These are phyloP conservation scores for Grantiella picta DNA, from an alignment of 2,113 vertebrate genomes.

Conservation along the genomic window DNA sequence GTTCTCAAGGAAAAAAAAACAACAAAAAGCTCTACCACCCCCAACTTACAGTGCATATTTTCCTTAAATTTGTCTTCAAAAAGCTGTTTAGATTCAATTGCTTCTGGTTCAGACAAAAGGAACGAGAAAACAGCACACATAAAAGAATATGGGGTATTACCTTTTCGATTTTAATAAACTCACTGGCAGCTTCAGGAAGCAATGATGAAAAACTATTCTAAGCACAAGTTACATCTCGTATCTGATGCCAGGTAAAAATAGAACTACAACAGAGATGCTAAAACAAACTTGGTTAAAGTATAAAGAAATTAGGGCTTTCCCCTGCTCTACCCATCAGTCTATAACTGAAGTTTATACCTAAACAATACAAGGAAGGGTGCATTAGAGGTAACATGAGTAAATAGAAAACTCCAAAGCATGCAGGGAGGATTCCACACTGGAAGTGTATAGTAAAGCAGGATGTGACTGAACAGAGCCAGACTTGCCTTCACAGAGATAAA, in stretches of 20 bases:
- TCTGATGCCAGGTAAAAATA: conserved; percentile 1
- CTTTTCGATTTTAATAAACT: conserved; percentile 28
- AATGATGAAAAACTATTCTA: neutral
- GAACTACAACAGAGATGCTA: neutral
- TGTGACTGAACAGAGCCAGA: neutral
- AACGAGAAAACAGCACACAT: neutral
- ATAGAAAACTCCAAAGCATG: neutral
- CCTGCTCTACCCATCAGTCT: neutral
- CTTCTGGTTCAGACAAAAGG: neutral
- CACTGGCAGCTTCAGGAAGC: neutral
- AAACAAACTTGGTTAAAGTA: neutral
- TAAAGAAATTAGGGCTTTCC: conserved; percentile 1
- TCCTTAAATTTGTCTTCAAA: neutral
- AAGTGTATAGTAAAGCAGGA: neutral
- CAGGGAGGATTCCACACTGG: neutral
- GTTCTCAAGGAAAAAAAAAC: neutral
- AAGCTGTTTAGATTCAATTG: neutral
- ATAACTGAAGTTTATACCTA: neutral
- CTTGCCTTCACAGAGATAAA: conserved; percentile 26
- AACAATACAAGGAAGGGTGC: neutral
- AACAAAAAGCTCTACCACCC: neutral
- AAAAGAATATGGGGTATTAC: neutral
- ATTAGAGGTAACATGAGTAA: neutral
- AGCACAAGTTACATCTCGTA: neutral
- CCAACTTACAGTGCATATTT: neutral